These are phyloP conservation scores for Patella pellucida DNA, from an alignment of 2,888 invertebrate genomes.

Conservation along the genomic window DNA sequence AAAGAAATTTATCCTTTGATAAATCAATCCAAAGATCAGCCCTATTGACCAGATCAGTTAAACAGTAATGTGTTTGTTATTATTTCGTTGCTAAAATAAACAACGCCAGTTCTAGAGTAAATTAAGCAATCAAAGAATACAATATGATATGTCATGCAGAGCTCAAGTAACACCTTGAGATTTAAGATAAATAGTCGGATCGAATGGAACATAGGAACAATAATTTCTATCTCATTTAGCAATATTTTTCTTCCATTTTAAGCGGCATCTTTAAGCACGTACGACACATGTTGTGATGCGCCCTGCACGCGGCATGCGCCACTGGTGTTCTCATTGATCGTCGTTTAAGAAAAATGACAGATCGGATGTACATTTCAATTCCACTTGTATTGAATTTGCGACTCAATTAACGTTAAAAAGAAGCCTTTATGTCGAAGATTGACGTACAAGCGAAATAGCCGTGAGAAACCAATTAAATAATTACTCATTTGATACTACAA, in stretches of 20 bases:
- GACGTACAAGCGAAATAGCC: constrained; percentile 22
- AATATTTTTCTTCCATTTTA: constrained; percentile 27
- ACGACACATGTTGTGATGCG: constrained; percentile 13
- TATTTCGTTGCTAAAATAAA: background rate
- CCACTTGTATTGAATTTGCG: constrained; percentile 24
- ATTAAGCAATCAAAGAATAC: constrained; percentile 5
- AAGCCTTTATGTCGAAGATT: constrained; percentile 23
- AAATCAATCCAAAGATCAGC: background rate
- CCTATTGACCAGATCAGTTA: background rate
- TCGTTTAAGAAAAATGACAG: constrained; percentile 13
- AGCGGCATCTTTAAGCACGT: constrained; percentile 12
- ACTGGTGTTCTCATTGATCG: constrained; percentile 15
- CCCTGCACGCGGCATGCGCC: constrained; percentile 19
- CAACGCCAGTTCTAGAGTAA: constrained; percentile 1
- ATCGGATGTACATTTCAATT: constrained; percentile 26
- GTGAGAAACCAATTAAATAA: constrained; percentile 28
- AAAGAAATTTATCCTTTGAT: background rate
- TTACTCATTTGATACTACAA: constrained; percentile 27
- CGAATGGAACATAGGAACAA: constrained; percentile 1
- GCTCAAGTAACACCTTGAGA: constrained; percentile 18
- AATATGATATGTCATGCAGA: constrained; percentile 3
- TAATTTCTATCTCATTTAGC: constrained; percentile 17
- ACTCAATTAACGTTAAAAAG: constrained; percentile 24
- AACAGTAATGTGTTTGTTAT: background rate
- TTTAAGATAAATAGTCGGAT: constrained; percentile 20